Evolutionary conservation across 2,888 invertebrate genomes (phyloP), one percentile per base, ranked within the genome.

Genomic region (Calliscelio sp.): DNA sequence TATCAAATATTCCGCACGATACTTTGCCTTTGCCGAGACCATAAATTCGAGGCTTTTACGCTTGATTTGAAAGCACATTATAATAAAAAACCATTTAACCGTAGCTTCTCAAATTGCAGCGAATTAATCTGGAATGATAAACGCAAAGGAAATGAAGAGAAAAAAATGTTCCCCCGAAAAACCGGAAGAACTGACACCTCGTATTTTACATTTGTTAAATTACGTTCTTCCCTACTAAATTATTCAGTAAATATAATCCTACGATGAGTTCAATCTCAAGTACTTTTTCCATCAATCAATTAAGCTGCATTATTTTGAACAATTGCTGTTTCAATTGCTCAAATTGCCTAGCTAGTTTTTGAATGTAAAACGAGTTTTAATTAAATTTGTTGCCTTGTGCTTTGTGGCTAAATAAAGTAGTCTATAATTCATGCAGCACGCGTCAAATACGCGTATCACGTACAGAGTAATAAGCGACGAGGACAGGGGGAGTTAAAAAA

Each of bases 361-460:
- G 14, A 14, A 14, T 55, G 55, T 25, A 55, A 44, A 70, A 61
- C 61, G 61, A 24, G 61, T 25, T 61, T 61, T 73, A 73, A 73
- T 73, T 61, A 38, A 73, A 73, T 73, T 49, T 51, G 18, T 14
- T 41, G 49, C 18, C 49, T 35, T 44, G 41, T 24, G 38, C 63
- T 75, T 53, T 38, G 65, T 32, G 65, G 55, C 38, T 55, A 66
- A 66, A 57, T 77, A 49, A 57, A 77, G 41, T 44, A 61, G 57
- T 38, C 5, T 11, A 53, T 57, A 77, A 66, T 68, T 44, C 53
- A 66, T 49, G 70, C 61, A 63, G 55, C 70, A 41, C 51, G 57
- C 75, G 66, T 77, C 66, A 77, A 59, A 66, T 77, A 66, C 55
- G 57, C 49, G 57, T 38, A 65, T 66, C 61, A 51, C 57, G 71